These are phyloP conservation scores for Agriopis aurantiaria DNA, from an alignment of 2,888 invertebrate species.

Conservation along the genomic window DNA sequence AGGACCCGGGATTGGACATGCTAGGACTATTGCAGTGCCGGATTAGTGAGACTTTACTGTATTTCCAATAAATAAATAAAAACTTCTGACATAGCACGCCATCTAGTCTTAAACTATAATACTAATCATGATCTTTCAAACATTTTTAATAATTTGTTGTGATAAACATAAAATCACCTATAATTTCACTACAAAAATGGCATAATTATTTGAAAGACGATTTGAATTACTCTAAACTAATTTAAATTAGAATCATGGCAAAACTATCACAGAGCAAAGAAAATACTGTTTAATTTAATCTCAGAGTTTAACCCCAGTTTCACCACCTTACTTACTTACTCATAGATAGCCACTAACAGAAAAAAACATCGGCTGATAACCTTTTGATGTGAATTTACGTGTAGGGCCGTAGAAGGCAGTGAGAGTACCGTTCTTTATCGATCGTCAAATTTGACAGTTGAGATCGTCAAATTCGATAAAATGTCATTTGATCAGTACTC, in stretches of 20 bases:
- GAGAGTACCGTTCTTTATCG: no score
- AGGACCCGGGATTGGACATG: no score
- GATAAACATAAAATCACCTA: background rate
- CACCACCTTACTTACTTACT: constrained; percentile 1
- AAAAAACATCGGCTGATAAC: no score
- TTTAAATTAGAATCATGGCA: constrained; percentile 15
- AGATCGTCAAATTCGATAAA: no score
- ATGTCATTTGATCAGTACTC: no score
- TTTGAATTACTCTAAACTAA: constrained; percentile 1
- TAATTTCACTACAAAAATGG: background rate
- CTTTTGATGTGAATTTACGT: no score
- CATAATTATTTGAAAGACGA: constrained; percentile 14
- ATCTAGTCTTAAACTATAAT: background rate
- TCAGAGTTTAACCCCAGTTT: background rate
- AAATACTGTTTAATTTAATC: constrained; percentile 18
- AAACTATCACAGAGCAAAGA: constrained; percentile 43
- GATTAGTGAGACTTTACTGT: no score
- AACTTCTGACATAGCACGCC: background rate
- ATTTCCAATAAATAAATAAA: background rate
- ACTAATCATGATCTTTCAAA: no score
- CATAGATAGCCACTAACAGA: background rate
- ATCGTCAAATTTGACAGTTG: no score
- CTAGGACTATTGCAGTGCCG: no score
- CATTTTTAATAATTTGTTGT: no score
- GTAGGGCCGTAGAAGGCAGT: no score